Base-by-base conservation (phyloP, 2,888 invertebrate species). In the Eulithis prunata region DNA sequence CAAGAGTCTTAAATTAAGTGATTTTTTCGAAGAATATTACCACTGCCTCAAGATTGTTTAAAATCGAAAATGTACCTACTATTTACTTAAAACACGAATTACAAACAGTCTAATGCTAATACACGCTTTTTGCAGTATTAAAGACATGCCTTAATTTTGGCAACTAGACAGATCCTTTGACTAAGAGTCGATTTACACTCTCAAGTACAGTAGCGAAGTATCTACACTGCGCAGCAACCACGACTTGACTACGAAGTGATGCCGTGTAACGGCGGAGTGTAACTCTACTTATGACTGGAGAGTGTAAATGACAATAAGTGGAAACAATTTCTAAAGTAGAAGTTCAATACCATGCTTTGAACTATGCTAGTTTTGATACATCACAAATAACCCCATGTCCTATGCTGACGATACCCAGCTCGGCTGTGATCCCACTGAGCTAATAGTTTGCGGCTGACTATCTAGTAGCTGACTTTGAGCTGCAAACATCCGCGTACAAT, bases 61-160 rank as follows among this genome's bases (percentile, higher is more conserved):
- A 62, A 62, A 62, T 66, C 32, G 38, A 57, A 64, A 64, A 68
- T 61, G 51, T 57, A 55, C n/a, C n/a, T n/a, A n/a, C 49, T 54
- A 49, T 51, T 32, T 63, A 1, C 12, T 46, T 53, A 51, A 54
- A 64, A 80, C 70, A 76, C 70, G 78, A 80, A 77, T 78, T 71
- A 76, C 80, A 75, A 74, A 78, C 64, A 58, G 69, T 74, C 76
- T 78, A 80, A 75, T 54, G 83, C 81, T 83, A 54, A 71, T 80
- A 83, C 82, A 84, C 74, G 81, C 81, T 66, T 69, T 75, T 80
- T 78, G 74, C 72, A 71, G 32, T 43, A 21, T 41, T 14, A 28
- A 43, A 45, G 32, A 57, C 51, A 56, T 55, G 45, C 8, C 57
- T 52, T 43, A 13, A 41, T 53, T 61, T 46, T 52, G 52, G 51